A percentile compares a stretch with the other conserved stretches of the same genome.
Conservation (phyloP, 2,113 vertebrate species). For the Centropus bengalensis region DNA sequence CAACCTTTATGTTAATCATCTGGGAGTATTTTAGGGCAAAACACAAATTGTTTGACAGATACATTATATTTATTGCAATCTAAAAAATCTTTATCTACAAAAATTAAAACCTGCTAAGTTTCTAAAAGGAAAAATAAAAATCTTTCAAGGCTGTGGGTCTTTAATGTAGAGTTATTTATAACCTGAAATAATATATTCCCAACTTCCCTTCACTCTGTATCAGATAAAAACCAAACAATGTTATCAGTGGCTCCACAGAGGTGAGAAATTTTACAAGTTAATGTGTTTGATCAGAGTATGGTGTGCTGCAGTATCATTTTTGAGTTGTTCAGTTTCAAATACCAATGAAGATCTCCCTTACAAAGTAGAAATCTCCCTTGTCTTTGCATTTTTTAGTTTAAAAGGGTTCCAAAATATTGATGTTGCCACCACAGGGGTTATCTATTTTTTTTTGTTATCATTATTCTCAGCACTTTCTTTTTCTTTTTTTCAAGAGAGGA, state of each 20-base stretch:
- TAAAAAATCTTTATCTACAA: background rate
- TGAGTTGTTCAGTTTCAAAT: slow-evolving; percentile 45
- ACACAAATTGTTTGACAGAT: background rate
- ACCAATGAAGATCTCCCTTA: background rate
- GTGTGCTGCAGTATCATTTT: background rate
- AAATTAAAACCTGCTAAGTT: background rate
- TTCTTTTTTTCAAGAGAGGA: background rate
- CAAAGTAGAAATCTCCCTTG: slow-evolving; percentile 20
- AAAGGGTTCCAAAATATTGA: slow-evolving; percentile 51
- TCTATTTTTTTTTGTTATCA: slow-evolving; percentile 17
- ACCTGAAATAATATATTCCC: slow-evolving; percentile 9
- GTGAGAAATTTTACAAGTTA: slow-evolving; percentile 42
- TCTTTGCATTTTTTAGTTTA: slow-evolving; percentile 43
- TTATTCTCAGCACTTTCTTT: slow-evolving; percentile 8
- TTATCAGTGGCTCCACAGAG: background rate
- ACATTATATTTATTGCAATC: background rate
- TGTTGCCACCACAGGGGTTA: slow-evolving; percentile 42
- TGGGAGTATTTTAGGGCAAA: background rate
- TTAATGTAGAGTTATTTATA: slow-evolving; percentile 20
- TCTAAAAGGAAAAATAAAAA: background rate
- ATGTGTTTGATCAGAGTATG: slow-evolving; percentile 44
- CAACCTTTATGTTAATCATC: background rate
- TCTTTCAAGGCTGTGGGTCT: background rate
- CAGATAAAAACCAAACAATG: slow-evolving; percentile 32
- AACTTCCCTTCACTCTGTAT: background rate